These are phyloP conservation scores for Gasterosteus aculeatus DNA, from an alignment of 2,113 vertebrate genomes.

Conservation along the genomic window DNA sequence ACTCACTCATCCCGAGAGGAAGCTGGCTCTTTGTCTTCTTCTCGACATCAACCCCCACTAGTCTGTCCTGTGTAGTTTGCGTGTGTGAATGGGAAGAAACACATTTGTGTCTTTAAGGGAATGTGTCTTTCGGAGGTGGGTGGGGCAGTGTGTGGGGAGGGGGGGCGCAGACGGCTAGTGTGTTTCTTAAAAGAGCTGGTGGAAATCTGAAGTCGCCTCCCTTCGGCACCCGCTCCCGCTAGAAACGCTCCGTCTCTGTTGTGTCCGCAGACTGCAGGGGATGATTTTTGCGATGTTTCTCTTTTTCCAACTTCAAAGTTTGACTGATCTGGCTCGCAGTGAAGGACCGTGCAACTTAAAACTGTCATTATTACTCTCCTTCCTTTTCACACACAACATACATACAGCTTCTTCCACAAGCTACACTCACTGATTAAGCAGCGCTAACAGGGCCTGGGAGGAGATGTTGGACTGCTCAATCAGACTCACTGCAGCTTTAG, in stretches of 20 bases:
- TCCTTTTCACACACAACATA: neutral
- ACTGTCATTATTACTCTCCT: conserved; percentile 54
- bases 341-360: conserved; percentile 64
- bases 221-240: conserved; percentile 56
- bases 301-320: conserved; percentile 72
- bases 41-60: conserved; percentile 69
- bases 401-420: neutral
- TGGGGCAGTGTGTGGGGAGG: conserved; percentile 7
- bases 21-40: conserved; percentile 66
- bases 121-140: conserved; percentile 28
- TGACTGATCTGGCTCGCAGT: conserved; percentile 65
- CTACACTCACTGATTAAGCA: conserved; percentile 22
- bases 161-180: conserved; percentile 26
- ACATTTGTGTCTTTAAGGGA: conserved; percentile 49
- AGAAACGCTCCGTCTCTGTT: conserved; percentile 59
- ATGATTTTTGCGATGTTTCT: conserved; percentile 72
- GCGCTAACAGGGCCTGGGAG: conserved; percentile 34
- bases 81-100: conserved; percentile 31
- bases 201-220: conserved; percentile 69
- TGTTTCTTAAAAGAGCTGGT: conserved; percentile 42
- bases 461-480: conserved; percentile 54
- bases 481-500: conserved; percentile 47
- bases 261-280: conserved; percentile 76
- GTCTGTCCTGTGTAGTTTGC: conserved; percentile 51
- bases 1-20: conserved; percentile 57